Percentiles rank a stretch among this genome's conserved stretches.
Conservation (phyloP, 2,797 vertebrate species). For the Epinephelus coioides region DNA sequence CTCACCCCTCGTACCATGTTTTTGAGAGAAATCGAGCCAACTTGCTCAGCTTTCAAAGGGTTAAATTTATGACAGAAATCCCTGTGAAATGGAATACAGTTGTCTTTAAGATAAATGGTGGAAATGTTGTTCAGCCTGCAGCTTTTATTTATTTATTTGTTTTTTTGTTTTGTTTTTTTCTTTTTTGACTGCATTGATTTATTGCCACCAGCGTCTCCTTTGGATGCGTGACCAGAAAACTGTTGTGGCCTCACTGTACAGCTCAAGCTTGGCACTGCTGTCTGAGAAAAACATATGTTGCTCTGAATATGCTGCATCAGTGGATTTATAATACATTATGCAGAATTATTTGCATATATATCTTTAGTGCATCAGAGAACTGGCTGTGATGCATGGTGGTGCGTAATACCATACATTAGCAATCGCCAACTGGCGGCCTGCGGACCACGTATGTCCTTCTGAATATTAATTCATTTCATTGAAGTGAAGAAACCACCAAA, state of each 20-base stretch:
- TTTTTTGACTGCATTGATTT: conserved; percentile 25
- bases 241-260: background rate
- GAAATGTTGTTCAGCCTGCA: background rate
- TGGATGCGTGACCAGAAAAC: background rate
- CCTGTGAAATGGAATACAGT: background rate
- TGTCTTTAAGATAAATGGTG: background rate
- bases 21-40: too few relatives aligned
- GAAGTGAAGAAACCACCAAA: too few relatives aligned
- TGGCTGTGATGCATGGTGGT: background rate
- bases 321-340: background rate
- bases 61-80: background rate
- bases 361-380: background rate
- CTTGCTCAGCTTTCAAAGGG: too few relatives aligned
- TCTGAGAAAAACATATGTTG: background rate
- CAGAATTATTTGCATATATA: background rate
- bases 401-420: too few relatives aligned
- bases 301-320: background rate
- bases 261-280: background rate
- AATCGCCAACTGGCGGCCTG: too few relatives aligned
- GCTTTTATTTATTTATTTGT: background rate
- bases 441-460: too few relatives aligned
- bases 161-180: too few relatives aligned
- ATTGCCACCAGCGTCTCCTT: background rate
- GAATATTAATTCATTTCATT: too few relatives aligned
- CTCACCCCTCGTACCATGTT: too few relatives aligned